phyloP scores from a whole-genome alignment of 2,797 vertebrate species.

The Rhyacichthys aspro region DNA sequence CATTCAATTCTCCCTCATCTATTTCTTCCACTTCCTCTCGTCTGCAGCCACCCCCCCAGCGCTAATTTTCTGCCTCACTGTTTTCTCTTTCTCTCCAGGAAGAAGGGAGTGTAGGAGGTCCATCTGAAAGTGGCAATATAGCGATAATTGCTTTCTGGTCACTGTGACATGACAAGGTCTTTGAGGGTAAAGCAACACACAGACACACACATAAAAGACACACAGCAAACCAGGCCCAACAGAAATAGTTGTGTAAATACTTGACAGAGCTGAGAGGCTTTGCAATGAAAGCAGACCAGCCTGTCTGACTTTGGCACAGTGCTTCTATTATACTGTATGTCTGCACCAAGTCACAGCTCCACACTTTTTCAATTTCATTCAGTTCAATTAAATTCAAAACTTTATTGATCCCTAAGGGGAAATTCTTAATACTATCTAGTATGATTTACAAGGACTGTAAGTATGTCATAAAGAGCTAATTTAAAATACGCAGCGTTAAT shows the following conservation, averaged over 20 bases:
- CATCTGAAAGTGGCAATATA: constrained; percentile 66
- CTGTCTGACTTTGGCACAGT: constrained; percentile 31
- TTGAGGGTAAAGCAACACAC: constrained; percentile 57
- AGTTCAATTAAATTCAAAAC: neutral
- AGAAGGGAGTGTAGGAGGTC: constrained; percentile 52
- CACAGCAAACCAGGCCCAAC: constrained; percentile 33
- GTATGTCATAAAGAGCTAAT: no score
- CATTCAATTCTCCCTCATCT: constrained; percentile 14
- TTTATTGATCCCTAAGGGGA: neutral
- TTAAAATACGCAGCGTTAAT: no score
- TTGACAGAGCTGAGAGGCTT: constrained; percentile 46
- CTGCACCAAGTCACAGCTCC: neutral
- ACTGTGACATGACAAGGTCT: constrained; percentile 76
- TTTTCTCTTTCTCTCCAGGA: constrained; percentile 44
- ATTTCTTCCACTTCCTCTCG: constrained; percentile 18
- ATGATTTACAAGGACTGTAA: no score
- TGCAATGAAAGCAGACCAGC: constrained; percentile 41
- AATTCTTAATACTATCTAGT: neutral
- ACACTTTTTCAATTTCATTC: no score
- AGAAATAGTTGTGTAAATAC: constrained; percentile 50
- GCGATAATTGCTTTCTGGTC: constrained; percentile 83
- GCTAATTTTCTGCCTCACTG: constrained; percentile 10
- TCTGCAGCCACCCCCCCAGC: neutral
- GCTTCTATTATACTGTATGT: constrained; percentile 26
- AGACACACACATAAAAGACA: constrained; percentile 33